These are phyloP conservation scores for Nomada hirtipes DNA, from an alignment of 2,888 invertebrate species.

Conservation along the genomic window DNA sequence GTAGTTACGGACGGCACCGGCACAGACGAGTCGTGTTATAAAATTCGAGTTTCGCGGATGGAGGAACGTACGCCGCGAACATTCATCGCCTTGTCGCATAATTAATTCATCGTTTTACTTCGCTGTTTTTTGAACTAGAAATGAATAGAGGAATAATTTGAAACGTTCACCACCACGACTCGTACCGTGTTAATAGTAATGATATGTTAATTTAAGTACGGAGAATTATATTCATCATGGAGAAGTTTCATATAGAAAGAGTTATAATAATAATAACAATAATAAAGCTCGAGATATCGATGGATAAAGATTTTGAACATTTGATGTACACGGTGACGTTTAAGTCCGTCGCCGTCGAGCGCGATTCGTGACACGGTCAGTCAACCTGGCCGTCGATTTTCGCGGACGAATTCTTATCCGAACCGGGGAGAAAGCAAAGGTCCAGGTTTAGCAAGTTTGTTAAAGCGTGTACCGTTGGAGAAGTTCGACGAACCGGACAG, in stretches of 20 bases:
- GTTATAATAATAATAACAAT: no score
- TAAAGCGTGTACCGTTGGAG: conserved; percentile 24
- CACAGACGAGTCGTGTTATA: conserved; percentile 54
- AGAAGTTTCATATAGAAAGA: background rate
- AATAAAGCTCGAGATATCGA: background rate
- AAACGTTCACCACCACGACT: background rate
- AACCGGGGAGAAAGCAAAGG: conserved; percentile 53
- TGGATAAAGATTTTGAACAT: background rate
- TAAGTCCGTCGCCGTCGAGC: background rate
- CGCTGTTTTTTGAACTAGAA: background rate
- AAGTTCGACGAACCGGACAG: conserved; percentile 56
- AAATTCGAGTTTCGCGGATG: conserved; percentile 56
- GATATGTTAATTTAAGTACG: background rate
- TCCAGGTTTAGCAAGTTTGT: conserved; percentile 56
- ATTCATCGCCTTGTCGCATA: conserved; percentile 22
- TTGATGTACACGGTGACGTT: no score
- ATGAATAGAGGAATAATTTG: background rate
- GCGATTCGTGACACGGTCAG: conserved; percentile 28
- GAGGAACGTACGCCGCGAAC: conserved; percentile 28
- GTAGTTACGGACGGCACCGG: conserved; percentile 28
- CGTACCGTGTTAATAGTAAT: background rate
- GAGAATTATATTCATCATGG: background rate
- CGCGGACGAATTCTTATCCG: conserved; percentile 36
- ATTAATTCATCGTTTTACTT: conserved; percentile 16
- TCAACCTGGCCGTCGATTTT: conserved; percentile 20